Base-by-base conservation (phyloP, 2,797 vertebrate genomes). In the Neostethus bicornis region DNA sequence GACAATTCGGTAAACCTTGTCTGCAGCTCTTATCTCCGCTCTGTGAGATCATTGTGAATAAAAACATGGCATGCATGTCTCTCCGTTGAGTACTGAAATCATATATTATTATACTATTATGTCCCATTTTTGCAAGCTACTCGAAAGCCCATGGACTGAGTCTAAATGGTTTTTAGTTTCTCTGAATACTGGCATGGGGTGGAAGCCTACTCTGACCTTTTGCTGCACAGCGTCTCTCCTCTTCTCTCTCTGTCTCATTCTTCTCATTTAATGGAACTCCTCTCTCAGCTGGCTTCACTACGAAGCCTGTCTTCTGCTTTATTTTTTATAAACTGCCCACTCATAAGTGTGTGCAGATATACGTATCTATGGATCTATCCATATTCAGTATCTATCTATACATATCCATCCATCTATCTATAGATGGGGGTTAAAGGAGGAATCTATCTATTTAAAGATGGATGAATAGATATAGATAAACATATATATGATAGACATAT, bases 171-270 rank as follows among this genome's bases (percentile, higher is more conserved):
- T 60, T 75, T 70, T 59, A 75, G 72, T 65, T 38, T 58, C 31
- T 63, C 17, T 53, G 62, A 71, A 74, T 64, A 61, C 66, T 77
- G 56, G 49, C 72, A 54, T 9, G 24, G 48, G 51, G 66, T 75
- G 53, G 49, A 69, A 66, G 73, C 70, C 56, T 39, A 49, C 37
- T 48, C 62, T 87, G 86, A 87, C 85, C 87, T 86, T 90, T 86
- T 1, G 31, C 61, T 56, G 59, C 81, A 73, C 71, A 59, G 72
- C 75, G 57, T 57, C 64, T 72, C 70, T 67, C 52, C 70, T 65
- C 53, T 23, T 8, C 58, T 51, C 44, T 42, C 53, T 61, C 32
- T 28, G 51, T 68, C 65, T 75, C 80, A 57, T 70, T 67, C 51
- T 65, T 66, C 78, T 79, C 72, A 58, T 77, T 81, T 58, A 51